Conservation (phyloP, 2,888 invertebrate species). For the Didymodactylos carnosus region DNA sequence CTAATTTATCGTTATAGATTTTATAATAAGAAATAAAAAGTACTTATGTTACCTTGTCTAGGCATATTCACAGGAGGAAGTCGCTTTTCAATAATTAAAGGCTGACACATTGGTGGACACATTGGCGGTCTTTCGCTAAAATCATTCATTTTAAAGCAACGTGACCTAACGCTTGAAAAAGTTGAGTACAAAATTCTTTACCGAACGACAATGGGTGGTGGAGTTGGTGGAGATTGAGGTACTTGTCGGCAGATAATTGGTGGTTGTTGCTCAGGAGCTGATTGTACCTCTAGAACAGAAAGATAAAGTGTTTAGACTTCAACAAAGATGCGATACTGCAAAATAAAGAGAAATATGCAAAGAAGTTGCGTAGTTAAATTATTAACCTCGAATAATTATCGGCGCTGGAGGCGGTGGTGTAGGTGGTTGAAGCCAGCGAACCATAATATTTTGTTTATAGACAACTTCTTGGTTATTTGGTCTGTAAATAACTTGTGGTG, state of each 20-base stretch:
- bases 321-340: not conserved
- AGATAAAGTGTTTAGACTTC: no score
- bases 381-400: not conserved
- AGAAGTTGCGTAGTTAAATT: no score
- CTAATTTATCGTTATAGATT: no score
- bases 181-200: not conserved
- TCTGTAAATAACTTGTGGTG: not conserved
- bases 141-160: no score
- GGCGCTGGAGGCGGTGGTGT: not conserved
- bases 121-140: not conserved
- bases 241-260: not conserved
- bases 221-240: not conserved
- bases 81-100: not conserved
- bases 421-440: not conserved
- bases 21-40: not conserved
- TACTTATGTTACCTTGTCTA: not conserved
- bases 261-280: not conserved
- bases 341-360: not conserved
- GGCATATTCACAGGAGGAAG: not conserved
- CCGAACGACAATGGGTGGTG: not conserved
- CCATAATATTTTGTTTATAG: not conserved
- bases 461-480: not conserved
- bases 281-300: not conserved
- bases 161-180: not conserved
- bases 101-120: not conserved